Percentiles rank a stretch among this genome's conserved stretches.
phyloP scores from a whole-genome alignment of 2,888 invertebrate species.

The Ormyrus nitidulus region DNA sequence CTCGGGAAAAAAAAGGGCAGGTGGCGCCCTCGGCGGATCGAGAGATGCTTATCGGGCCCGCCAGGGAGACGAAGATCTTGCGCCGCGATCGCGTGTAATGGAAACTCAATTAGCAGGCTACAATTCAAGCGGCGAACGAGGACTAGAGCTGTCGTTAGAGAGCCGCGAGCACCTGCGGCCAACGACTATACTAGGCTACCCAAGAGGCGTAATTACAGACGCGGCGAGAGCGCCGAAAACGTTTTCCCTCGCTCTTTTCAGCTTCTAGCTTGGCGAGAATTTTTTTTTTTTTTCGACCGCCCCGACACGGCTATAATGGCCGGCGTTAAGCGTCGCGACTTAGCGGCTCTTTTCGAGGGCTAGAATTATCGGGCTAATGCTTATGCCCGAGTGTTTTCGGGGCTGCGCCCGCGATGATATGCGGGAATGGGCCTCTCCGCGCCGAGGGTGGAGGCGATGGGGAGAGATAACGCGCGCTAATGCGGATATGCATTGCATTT shows the following conservation, averaged over 20 bases:
- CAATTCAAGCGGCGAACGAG: slow-evolving; percentile 39
- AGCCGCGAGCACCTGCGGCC: slow-evolving; percentile 31
- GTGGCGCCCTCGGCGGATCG: slow-evolving; percentile 46
- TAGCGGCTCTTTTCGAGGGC: slow-evolving; percentile 8
- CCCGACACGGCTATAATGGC: slow-evolving; percentile 37
- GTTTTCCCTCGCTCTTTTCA: background rate
- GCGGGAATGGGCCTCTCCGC: background rate
- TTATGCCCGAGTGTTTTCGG: background rate
- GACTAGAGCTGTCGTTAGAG: slow-evolving; percentile 3
- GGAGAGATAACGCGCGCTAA: background rate
- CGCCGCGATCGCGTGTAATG: slow-evolving; percentile 57
- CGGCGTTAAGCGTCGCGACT: slow-evolving; percentile 44
- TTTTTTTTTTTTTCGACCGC: background rate
- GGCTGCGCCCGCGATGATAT: background rate
- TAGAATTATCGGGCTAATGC: slow-evolving; percentile 20
- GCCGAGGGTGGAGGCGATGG: background rate
- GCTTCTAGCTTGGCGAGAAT: background rate
- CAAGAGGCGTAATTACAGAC: slow-evolving; percentile 11
- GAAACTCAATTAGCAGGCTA: slow-evolving; percentile 65
- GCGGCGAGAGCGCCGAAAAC: background rate
- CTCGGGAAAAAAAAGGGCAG: slow-evolving; percentile 41
- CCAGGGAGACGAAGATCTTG: slow-evolving; percentile 28
- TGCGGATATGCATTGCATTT: too few relatives aligned
- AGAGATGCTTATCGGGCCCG: slow-evolving; percentile 51
- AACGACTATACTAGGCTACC: slow-evolving; percentile 5